These are phyloP conservation scores for Hoplostethus mediterraneus DNA, from an alignment of 2,797 vertebrate genomes.

Conservation along the genomic window DNA sequence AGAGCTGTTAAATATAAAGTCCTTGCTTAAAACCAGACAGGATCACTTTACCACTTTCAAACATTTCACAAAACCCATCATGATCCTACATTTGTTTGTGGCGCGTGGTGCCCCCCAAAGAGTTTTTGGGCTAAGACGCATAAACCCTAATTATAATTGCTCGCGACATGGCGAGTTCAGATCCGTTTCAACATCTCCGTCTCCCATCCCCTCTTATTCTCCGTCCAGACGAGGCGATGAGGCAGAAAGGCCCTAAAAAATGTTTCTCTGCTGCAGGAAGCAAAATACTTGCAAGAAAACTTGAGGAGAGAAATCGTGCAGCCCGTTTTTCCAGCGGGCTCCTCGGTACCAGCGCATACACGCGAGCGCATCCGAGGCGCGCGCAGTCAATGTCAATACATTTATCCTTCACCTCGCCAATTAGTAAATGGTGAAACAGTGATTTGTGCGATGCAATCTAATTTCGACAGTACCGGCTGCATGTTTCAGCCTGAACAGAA, in stretches of 20 bases:
- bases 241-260: constrained; percentile 27
- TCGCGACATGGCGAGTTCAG: constrained; percentile 59
- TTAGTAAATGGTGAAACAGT: constrained; percentile 17
- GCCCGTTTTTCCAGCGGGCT: background rate
- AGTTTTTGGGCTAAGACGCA: constrained; percentile 43
- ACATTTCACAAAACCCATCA: constrained; percentile 26
- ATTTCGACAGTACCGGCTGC: background rate
- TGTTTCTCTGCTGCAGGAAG: background rate
- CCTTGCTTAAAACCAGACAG: constrained; percentile 18
- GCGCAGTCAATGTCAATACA: constrained; percentile 14
- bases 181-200: constrained; percentile 59
- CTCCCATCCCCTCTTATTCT: constrained; percentile 50
- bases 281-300: constrained; percentile 26
- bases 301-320: constrained; percentile 12
- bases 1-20: background rate
- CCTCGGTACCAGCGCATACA: constrained; percentile 11
- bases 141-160: constrained; percentile 61
- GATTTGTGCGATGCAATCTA: background rate
- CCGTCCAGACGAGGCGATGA: constrained; percentile 46
- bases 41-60: constrained; percentile 34
- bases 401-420: constrained; percentile 20
- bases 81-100: constrained; percentile 32
- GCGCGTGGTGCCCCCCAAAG: constrained; percentile 22
- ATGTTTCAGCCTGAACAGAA: background rate
- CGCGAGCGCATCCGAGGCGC: constrained; percentile 10